Conservation (phyloP, 2,888 invertebrate genomes). For the Mythimna ferrago region DNA sequence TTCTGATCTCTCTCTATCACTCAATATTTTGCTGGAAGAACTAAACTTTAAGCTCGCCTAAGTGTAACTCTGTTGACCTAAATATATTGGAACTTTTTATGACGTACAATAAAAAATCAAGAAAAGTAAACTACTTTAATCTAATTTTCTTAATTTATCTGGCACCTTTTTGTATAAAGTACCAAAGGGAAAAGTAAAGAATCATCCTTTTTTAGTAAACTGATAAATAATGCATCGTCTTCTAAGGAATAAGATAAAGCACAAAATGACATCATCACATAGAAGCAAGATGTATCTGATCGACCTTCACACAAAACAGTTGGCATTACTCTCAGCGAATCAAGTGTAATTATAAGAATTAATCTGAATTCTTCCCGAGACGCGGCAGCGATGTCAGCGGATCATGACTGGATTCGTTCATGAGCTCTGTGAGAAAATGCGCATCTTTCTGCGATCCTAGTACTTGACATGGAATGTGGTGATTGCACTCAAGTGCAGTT, state of each 20-base stretch:
- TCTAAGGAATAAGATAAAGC: not conserved
- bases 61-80: no score
- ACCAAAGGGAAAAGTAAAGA: no score
- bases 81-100: no score
- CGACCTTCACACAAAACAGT: conserved; percentile 28
- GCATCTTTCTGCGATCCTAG: conserved; percentile 6
- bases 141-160: no score
- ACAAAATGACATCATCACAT: conserved; percentile 1
- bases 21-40: no score
- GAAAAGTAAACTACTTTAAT: no score
- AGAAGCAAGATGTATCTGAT: conserved; percentile 3
- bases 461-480: conserved; percentile 15
- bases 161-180: no score
- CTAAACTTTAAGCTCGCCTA: no score
- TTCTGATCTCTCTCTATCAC: no score
- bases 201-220: no score
- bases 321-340: conserved; percentile 33
- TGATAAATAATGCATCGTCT: no score
- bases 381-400: conserved; percentile 33
- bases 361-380: conserved; percentile 37
- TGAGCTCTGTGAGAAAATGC: conserved; percentile 37
- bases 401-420: conserved; percentile 37
- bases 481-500: not conserved
- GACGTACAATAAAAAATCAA: no score
- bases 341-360: conserved; percentile 43